Evolutionary conservation across 2,888 invertebrate genomes (phyloP), one percentile per base, ranked within the genome.

Genomic region (Thymelicus lineola): DNA sequence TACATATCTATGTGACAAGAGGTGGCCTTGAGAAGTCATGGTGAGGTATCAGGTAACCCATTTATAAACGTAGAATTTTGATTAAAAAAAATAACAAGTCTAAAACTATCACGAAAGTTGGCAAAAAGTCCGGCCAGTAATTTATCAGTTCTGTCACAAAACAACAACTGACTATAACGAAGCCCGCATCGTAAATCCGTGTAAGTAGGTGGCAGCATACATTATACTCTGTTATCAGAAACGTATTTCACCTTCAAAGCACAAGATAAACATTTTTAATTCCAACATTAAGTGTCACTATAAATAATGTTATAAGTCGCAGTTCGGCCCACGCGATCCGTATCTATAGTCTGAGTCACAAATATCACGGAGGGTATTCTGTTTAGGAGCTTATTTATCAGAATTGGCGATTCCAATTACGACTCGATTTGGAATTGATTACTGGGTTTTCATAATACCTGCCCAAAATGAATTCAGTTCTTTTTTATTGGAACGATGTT

Each of bases 161-260:
- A 66, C 6, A n/a, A 45, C 50, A 10, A n/a, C 50, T 7, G 20
- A 36, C n/a, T 45, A 64, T 64, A 50, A 57, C 55, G 28, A 61
- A 61, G 36, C 61, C 62, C 46, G 20, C 50, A 60, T 71, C 76
- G 73, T 77, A 78, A 80, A 80, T 77, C 72, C 74, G 80, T 77
- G 82, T 85, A 85, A 87, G 82, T 85, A 83, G 85, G 86, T 86
- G 86, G 84, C 83, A 75, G 82, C 83, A 85, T 81, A 81, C 75
- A 78, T 83, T 80, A 81, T 73, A 61, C 73, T 66, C 73, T 74
- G 79, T 81, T 81, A 79, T 77, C 78, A 76, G 73, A 76, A 78
- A 80, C 82, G 80, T 82, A 83, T 80, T 81, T 81, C 79, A 79
- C 80, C 78, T 83, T 80, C 79, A 79, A 81, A 83, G 80, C 76